phyloP scores from a whole-genome alignment of 2,888 invertebrate species.

The Protodeltote pygarga region DNA sequence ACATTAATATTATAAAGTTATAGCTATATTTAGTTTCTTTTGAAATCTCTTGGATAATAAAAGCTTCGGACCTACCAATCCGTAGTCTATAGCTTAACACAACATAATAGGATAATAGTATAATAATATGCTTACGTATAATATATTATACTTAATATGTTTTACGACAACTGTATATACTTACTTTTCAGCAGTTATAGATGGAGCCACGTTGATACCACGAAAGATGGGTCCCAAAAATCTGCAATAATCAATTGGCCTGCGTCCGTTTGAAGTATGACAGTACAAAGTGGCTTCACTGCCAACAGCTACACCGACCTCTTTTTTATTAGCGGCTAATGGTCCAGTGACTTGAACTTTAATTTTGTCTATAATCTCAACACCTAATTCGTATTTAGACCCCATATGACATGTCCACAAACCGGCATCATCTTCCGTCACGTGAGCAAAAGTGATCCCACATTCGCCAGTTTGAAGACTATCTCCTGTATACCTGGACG shows the following conservation, averaged over 20 bases:
- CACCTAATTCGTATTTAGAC: constrained; percentile 60
- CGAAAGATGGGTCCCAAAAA: constrained; percentile 72
- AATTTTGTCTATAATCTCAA: constrained; percentile 70
- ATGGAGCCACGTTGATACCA: constrained; percentile 76
- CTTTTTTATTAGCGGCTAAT: constrained; percentile 66
- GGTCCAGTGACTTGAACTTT: constrained; percentile 78
- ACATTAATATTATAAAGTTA: too few species aligned
- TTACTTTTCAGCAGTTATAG: constrained; percentile 73
- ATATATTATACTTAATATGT: too few species aligned
- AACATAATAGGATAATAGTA: too few species aligned
- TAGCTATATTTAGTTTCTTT: too few species aligned
- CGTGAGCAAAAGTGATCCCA: constrained; percentile 73
- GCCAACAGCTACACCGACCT: constrained; percentile 55
- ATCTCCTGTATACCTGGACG: constrained; percentile 74
- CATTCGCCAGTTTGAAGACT: constrained; percentile 78
- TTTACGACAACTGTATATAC: too few species aligned
- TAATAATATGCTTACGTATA: too few species aligned
- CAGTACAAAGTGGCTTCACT: constrained; percentile 70
- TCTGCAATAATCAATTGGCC: constrained; percentile 80
- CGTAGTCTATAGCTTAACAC: too few species aligned
- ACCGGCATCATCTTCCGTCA: constrained; percentile 66
- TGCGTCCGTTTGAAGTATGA: constrained; percentile 71
- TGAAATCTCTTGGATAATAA: too few species aligned
- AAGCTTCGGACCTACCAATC: too few species aligned
- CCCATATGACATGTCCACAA: constrained; percentile 84